phyloP scores from a whole-genome alignment of 2,797 vertebrate species.

The Myoxocephalus aenaeus region DNA sequence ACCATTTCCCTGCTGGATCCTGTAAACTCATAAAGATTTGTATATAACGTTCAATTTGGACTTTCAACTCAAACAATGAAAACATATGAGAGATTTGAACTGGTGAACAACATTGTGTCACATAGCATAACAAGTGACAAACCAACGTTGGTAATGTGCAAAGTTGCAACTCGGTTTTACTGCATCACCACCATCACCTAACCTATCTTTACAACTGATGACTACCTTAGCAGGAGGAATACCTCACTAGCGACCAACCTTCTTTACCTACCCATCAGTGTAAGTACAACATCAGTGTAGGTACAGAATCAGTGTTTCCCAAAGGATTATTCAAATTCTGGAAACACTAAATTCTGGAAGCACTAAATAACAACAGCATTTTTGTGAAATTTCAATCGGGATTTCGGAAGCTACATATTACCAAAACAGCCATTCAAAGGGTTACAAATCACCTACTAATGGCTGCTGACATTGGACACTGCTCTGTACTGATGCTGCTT shows the following conservation, averaged over 20 bases:
- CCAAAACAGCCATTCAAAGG: too few species aligned
- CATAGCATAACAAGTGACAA: constrained; percentile 9
- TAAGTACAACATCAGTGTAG: not conserved
- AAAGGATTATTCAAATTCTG: not conserved
- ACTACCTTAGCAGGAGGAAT: not conserved
- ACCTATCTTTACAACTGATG: constrained; percentile 47
- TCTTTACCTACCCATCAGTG: not conserved
- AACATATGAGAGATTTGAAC: constrained; percentile 34
- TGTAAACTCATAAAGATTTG: constrained; percentile 27
- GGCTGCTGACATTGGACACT: too few species aligned
- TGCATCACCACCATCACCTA: constrained; percentile 40
- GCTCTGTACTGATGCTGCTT: too few species aligned
- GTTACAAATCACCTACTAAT: too few species aligned
- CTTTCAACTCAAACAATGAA: constrained; percentile 47
- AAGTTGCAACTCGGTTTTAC: constrained; percentile 23
- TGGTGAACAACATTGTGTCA: not conserved
- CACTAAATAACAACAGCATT: too few species aligned
- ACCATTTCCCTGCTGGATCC: constrained; percentile 13
- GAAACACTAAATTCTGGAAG: too few species aligned
- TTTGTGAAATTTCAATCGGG: too few species aligned
- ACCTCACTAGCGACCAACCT: constrained; percentile 7
- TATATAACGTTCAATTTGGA: constrained; percentile 38
- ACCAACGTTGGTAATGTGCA: constrained; percentile 1
- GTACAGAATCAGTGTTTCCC: not conserved
- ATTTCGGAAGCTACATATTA: too few species aligned